These are phyloP conservation scores for Magallana ariakensis DNA, from an alignment of 1,140 invertebrate species.

Conservation along the genomic window DNA sequence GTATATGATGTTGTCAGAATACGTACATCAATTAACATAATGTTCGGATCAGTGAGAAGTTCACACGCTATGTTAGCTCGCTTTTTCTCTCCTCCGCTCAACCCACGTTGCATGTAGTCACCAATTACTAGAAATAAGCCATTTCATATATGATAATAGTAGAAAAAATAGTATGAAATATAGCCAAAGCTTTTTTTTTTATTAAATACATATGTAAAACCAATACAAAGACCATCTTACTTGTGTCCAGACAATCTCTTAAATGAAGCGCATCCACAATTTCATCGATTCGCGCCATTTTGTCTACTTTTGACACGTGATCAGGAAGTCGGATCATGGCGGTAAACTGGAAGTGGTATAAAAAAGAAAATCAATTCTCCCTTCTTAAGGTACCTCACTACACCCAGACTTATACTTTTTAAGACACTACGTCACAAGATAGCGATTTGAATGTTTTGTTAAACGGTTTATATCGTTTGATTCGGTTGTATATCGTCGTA, in stretches of 20 bases:
- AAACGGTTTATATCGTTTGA: no score
- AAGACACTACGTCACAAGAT: no score
- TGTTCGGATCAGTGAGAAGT: conserved; percentile 90
- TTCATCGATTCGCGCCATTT: conserved; percentile 89
- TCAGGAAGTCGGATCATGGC: conserved; percentile 88
- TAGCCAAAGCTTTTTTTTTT: no score
- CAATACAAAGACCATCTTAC: conserved; percentile 74
- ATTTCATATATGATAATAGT: no score
- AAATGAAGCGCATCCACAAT: conserved; percentile 90
- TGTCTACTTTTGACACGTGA: conserved; percentile 86
- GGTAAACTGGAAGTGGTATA: conserved; percentile 82
- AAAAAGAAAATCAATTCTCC: conserved; percentile 1
- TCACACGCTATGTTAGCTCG: conserved; percentile 92
- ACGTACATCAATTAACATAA: conserved; percentile 93
- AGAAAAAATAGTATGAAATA: no score
- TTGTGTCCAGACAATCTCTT: conserved; percentile 88
- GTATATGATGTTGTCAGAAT: background rate
- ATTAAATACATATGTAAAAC: no score
- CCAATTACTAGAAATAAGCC: conserved; percentile 84
- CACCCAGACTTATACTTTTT: no score
- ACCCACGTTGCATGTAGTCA: conserved; percentile 87
- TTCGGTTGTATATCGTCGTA: no score
- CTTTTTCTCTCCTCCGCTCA: conserved; percentile 93
- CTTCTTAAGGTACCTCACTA: no score
- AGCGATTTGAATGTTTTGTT: no score